phyloP scores from a whole-genome alignment of 2,113 vertebrate genomes.

The Pimephales promelas region DNA sequence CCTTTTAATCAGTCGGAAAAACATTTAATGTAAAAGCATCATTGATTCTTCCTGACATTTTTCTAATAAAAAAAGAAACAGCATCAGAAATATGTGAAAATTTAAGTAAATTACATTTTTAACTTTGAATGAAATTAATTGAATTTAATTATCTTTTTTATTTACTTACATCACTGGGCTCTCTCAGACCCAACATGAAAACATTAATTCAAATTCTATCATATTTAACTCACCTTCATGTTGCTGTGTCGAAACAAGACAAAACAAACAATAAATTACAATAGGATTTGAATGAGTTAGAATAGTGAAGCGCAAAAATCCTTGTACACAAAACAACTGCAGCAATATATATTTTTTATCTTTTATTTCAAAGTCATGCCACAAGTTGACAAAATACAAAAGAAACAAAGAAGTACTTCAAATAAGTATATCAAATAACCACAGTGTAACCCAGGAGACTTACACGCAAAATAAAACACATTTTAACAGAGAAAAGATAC shows the following conservation, averaged over 20 bases:
- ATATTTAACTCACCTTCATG: background rate
- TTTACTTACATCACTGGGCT: background rate
- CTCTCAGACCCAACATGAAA: background rate
- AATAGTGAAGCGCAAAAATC: background rate
- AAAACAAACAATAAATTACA: background rate
- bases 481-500: constrained; percentile 66
- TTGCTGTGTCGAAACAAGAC: background rate
- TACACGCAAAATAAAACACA: constrained; percentile 59
- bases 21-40: background rate
- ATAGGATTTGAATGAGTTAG: background rate
- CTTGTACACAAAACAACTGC: background rate
- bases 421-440: constrained; percentile 76
- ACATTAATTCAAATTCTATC: background rate
- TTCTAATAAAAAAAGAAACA: background rate
- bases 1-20: background rate
- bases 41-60: background rate
- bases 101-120: too few relatives aligned
- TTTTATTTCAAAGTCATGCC: constrained; percentile 86
- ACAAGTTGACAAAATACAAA: constrained; percentile 84
- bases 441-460: constrained; percentile 77
- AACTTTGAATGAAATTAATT: background rate
- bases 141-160: background rate
- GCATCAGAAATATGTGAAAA: background rate
- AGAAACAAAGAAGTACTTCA: constrained; percentile 67
- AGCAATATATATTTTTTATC: constrained; percentile 49